Percentiles rank a stretch among this genome's conserved stretches.
These are phyloP conservation scores for Cephus cinctus DNA, from an alignment of 1,140 invertebrate genomes.

Conservation along the genomic window DNA sequence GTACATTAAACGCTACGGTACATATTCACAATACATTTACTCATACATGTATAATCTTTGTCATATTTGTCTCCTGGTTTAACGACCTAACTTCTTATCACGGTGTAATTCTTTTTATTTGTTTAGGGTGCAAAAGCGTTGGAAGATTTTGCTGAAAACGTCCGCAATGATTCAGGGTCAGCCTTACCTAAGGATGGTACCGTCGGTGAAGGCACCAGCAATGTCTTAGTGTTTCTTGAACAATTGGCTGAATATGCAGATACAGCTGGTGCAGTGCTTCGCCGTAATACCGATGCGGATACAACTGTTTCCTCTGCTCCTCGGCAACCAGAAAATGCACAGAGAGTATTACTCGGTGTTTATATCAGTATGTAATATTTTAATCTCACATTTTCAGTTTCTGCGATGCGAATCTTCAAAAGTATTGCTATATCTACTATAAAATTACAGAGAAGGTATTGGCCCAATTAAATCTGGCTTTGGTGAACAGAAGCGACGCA, in stretches of 20 bases:
- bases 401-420: too few relatives aligned
- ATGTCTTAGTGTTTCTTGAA: constrained; percentile 86
- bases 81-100: too few relatives aligned
- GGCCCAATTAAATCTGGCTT: constrained; percentile 78
- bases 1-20: constrained; percentile 74
- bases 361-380: constrained; percentile 68
- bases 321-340: constrained; percentile 56
- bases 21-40: too few relatives aligned
- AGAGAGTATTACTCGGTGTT: constrained; percentile 68
- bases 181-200: constrained; percentile 92
- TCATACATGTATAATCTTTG: background rate
- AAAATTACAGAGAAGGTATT: constrained; percentile 74
- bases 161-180: constrained; percentile 79
- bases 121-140: constrained; percentile 82
- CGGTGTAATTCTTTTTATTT: constrained; percentile 17
- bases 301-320: constrained; percentile 47
- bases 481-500: constrained; percentile 83
- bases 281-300: constrained; percentile 57
- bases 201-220: constrained; percentile 92
- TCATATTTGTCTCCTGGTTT: background rate
- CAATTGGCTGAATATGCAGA: constrained; percentile 78
- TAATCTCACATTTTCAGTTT: constrained; percentile 5
- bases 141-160: constrained; percentile 90
- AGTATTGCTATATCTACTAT: background rate
- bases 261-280: constrained; percentile 68